Percentiles rank a stretch among this genome's conserved stretches.
phyloP scores from a whole-genome alignment of 2,888 invertebrate genomes.

The Prostheceraeus crozeri region DNA sequence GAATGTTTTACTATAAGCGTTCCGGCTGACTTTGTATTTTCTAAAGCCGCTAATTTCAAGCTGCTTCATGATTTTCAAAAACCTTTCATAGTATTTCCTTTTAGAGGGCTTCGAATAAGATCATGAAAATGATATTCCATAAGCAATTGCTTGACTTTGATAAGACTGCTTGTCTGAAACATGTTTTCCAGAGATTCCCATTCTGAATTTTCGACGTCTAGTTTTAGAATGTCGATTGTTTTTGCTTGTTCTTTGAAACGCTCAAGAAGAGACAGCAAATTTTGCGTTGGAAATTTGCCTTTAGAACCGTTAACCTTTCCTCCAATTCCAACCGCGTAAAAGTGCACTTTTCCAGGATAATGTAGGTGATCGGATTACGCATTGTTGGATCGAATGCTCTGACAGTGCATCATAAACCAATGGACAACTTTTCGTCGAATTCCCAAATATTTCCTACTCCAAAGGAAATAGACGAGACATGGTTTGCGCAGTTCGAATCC shows the following conservation, averaged over 20 bases:
- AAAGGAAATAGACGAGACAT: conserved; percentile 48
- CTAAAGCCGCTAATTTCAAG: too few relatives aligned
- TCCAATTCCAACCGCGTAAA: conserved; percentile 15
- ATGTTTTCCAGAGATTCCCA: conserved; percentile 47
- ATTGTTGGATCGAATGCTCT: conserved; percentile 31
- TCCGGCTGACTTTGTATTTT: too few relatives aligned
- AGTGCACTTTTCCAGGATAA: conserved; percentile 14
- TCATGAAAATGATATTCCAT: too few relatives aligned
- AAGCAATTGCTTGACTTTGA: conserved; percentile 24
- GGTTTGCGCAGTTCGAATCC: conserved; percentile 43
- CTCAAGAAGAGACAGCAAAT: not conserved
- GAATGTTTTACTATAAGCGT: too few relatives aligned
- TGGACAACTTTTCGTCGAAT: conserved; percentile 26
- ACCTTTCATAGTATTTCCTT: too few relatives aligned
- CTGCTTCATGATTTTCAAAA: too few relatives aligned
- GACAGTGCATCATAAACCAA: not conserved
- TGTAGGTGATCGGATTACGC: not conserved
- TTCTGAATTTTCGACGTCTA: conserved; percentile 55
- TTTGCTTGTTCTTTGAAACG: conserved; percentile 19
- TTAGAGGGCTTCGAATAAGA: too few relatives aligned
- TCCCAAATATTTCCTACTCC: conserved; percentile 41
- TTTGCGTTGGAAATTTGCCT: not conserved
- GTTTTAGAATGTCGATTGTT: conserved; percentile 53
- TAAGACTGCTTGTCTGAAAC: conserved; percentile 30
- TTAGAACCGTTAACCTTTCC: conserved; percentile 1